Base-by-base conservation (phyloP, 2,113 vertebrate genomes). In the Nerophis ophidion region DNA sequence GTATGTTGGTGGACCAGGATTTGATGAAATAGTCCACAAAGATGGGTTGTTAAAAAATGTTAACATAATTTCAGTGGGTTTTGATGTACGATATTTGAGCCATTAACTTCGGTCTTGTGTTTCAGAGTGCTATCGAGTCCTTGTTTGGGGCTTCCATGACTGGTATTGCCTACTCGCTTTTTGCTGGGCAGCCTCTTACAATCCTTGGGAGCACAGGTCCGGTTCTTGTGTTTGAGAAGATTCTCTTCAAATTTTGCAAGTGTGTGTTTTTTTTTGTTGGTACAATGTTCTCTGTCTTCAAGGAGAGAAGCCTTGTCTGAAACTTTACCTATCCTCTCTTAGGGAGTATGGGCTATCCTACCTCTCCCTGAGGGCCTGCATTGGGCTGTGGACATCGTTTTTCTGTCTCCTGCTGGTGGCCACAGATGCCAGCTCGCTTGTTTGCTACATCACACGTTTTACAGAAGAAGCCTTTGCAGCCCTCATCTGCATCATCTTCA, bases 191-290 rank as follows among this genome's bases (percentile, higher is more conserved):
- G 78, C 97, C 97, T 45, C 94, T 99, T 63, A 99, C 97, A 62
- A 98, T 99, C 75, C 87, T 99, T 74, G 97, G 97, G 65, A 99
- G 97, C 85, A 99, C 97, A 0, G 97, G 97, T 78, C 97, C 97
- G 7, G 97, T 99, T 70, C 83, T 99, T 66, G 97, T 99, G 66
- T 99, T 99, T 88, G 97, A 99, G 89, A 99, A 99, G 87, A 99
- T 99, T 83, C 89, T 99, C 63, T 99, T 92, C 87, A 99, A 99
- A 80, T 98, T 99, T 88, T 99, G 97, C 96, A 98, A 95, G 97
- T 99, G 66, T 3, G 83, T 58, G 11, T 6, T 45, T 34, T 35
- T 7, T 4, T 42, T 46, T 16, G 33, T 35, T 47, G 8, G 11
- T 9, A 26, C 26, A 26, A 26, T 42, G 65, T 46, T 44, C 1